Base-by-base conservation (phyloP, 2,888 invertebrate genomes). In the Pandemis cinnamomeana region DNA sequence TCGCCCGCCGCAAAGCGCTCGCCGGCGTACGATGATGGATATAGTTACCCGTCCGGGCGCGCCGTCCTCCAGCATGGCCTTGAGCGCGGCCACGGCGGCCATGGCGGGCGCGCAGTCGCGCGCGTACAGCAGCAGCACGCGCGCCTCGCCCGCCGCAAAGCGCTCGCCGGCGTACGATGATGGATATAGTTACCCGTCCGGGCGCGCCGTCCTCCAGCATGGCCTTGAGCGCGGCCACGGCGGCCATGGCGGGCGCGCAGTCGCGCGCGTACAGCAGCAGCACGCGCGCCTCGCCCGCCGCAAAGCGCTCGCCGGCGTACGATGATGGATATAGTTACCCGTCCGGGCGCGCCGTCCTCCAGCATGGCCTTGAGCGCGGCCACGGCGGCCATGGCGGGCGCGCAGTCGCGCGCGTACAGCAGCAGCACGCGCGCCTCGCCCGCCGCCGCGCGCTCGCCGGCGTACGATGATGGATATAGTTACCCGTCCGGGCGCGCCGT, bases 241-340 rank as follows among this genome's bases (percentile, higher is more conserved):
- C 84, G 7, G 80, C 80, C 84, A 86, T 85, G 10, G 89, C 88
- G 11, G 71, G 80, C 58, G 83, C 82, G 67, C 91, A 88, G 84
- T 95, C 95, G 15, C 93, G 85, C 71, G 94, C 93, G 87, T 95
- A 94, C 83, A 95, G 82, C 80, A 95, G 81, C 78, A 95, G 77
- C 4, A 94, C 79, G 46, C 69, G 79, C 63, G 69, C 3, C 63
- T 15, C 64, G 46, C 27, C 64, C 8, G 36, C 70, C n/a, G 15
- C 41, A 20, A 58, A 51, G 20, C 63, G 8, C 27, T 20, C 70
- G 6, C 44, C 67, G 42, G 10, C 53, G 5, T 51, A 61, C n/a
- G 13, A 20, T 20, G 20, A 20, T 20, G 11, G 0, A 11, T 10
- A 4, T 48, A 15, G 53, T 77, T 74, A 89, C 90, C 86, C 84